A percentile compares a stretch with the other conserved stretches of the same genome.
These are phyloP conservation scores for Ammospiza nelsoni DNA, from an alignment of 2,113 vertebrate genomes.

Conservation along the genomic window DNA sequence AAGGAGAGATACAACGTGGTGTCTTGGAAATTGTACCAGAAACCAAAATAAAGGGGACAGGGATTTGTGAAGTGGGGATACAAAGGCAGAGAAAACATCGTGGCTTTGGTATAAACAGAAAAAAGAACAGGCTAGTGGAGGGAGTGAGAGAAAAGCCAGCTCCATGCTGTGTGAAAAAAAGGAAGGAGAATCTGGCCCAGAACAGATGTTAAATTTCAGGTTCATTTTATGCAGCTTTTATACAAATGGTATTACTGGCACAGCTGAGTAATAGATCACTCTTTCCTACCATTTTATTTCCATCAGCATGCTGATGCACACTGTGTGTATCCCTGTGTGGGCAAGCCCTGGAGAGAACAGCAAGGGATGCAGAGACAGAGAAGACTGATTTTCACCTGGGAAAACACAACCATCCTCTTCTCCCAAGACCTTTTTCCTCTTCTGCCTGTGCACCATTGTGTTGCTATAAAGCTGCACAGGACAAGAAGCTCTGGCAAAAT, in stretches of 20 bases:
- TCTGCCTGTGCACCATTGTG: neutral
- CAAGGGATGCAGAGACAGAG: neutral
- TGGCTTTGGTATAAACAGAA: neutral
- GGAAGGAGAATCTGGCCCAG: neutral
- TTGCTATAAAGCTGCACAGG: neutral
- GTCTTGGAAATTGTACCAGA: neutral
- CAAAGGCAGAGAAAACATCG: neutral
- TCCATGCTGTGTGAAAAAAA: neutral
- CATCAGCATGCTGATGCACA: neutral
- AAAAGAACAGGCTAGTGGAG: neutral
- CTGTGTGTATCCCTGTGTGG: fast-evolving
- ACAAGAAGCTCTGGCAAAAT: neutral
- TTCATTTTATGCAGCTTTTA: neutral
- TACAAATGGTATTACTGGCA: neutral
- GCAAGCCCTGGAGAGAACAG: neutral
- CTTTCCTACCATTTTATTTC: neutral
- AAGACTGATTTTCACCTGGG: neutral
- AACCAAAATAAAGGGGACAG: neutral
- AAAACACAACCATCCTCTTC: neutral
- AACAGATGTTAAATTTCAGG: neutral
- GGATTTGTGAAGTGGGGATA: neutral
- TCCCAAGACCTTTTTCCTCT: neutral
- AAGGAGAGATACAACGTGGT: neutral
- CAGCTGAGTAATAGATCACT: neutral
- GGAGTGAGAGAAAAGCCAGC: neutral